These are phyloP conservation scores for Alouatta caraya DNA, from an alignment of 2,797 vertebrate genomes.

Conservation along the genomic window DNA sequence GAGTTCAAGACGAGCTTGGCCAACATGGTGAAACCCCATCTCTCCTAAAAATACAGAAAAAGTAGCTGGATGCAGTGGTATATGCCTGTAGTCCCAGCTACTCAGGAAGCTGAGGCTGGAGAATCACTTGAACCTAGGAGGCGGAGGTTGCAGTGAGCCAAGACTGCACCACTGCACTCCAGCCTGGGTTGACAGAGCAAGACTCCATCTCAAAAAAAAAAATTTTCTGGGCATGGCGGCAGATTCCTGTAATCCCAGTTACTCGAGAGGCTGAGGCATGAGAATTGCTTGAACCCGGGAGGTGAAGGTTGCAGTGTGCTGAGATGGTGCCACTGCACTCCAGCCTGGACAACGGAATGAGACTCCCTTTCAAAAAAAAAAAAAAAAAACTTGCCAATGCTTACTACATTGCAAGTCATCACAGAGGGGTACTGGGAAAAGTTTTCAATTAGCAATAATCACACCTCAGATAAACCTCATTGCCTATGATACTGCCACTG, in stretches of 20 bases:
- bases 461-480: too few relatives aligned
- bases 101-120: neutral
- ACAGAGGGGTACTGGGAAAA: too few relatives aligned
- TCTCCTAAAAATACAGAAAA: neutral
- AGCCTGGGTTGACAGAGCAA: neutral
- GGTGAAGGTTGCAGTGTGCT: neutral
- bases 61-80: neutral
- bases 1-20: too few relatives aligned
- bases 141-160: too few relatives aligned
- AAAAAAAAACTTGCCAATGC: too few relatives aligned
- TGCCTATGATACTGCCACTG: neutral
- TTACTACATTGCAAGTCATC: too few relatives aligned
- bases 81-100: neutral
- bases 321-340: neutral
- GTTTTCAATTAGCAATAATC: too few relatives aligned
- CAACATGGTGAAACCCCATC: too few relatives aligned
- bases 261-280: neutral
- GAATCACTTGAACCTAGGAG: neutral
- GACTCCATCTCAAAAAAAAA: neutral
- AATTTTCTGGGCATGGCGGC: neutral
- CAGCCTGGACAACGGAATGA: neutral
- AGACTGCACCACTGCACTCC: neutral
- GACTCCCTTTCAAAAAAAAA: neutral
- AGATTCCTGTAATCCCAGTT: neutral
- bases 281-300: neutral